phyloP scores from a whole-genome alignment of 1,140 invertebrate species.

The Aphelinus certus region DNA sequence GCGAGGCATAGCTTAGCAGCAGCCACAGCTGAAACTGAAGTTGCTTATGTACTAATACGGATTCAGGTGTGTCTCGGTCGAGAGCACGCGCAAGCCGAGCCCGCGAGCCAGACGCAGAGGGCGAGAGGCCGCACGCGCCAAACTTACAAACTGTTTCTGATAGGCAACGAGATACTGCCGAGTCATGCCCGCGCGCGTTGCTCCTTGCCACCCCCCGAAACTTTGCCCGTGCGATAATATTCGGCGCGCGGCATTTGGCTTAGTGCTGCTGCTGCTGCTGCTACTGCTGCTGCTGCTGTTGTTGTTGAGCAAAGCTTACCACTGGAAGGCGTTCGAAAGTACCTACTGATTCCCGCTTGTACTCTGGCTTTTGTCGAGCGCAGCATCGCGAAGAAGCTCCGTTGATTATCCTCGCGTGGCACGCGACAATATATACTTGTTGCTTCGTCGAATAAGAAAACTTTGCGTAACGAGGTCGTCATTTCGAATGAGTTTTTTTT shows the following conservation, averaged over 20 bases:
- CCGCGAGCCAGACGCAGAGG: neutral
- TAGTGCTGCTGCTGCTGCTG: no score
- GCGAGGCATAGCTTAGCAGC: conserved; percentile 28
- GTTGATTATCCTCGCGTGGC: no score
- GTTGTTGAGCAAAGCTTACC: neutral
- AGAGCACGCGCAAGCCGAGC: conserved; percentile 25
- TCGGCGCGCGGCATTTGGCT: neutral
- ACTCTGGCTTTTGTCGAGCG: no score
- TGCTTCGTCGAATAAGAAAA: no score
- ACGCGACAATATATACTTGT: no score
- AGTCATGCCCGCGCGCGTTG: conserved; percentile 11
- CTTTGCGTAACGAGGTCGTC: no score
- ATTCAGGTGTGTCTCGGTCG: conserved; percentile 49
- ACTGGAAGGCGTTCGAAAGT: neutral
- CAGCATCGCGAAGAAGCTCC: no score
- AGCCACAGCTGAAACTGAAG: conserved; percentile 50
- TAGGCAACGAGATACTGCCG: conserved; percentile 46
- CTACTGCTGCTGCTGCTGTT: no score
- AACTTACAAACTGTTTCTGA: conserved; percentile 53
- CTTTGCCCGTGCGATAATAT: conserved; percentile 4
- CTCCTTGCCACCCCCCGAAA: neutral
- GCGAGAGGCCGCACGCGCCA: conserved; percentile 33
- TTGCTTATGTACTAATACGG: conserved; percentile 49
- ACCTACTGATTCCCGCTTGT: no score
- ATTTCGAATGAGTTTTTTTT: no score